Conservation (phyloP, 1,140 invertebrate genomes). For the Calycopis cecrops region DNA sequence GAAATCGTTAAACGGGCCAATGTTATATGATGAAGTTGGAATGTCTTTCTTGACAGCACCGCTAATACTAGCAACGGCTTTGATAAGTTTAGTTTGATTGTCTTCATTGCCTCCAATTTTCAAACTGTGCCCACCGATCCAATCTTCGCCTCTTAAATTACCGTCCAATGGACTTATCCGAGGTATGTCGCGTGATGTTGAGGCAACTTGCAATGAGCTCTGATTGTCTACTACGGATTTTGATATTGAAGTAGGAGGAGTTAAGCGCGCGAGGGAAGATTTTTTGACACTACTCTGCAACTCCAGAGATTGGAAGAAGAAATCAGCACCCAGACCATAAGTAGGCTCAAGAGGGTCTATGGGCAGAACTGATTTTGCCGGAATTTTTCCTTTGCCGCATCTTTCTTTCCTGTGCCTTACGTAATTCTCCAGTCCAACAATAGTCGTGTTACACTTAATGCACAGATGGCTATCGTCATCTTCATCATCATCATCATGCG, state of each 20-base stretch:
- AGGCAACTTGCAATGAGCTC: constrained; percentile 37
- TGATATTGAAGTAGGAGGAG: constrained; percentile 54
- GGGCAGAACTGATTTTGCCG: constrained; percentile 44
- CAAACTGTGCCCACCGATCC: constrained; percentile 77
- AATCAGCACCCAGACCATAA: constrained; percentile 82
- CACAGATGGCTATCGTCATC: constrained; percentile 90
- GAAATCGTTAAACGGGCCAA: constrained; percentile 66
- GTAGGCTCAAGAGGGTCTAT: constrained; percentile 59
- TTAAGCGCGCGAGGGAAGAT: constrained; percentile 56
- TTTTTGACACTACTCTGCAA: constrained; percentile 84
- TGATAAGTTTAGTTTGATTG: constrained; percentile 77
- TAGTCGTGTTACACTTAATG: constrained; percentile 88
- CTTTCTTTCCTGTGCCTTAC: constrained; percentile 85
- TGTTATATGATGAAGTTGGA: constrained; percentile 55
- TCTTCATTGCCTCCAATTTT: constrained; percentile 72
- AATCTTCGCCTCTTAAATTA: constrained; percentile 71
- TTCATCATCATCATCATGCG: constrained; percentile 81
- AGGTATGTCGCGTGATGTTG: constrained; percentile 49
- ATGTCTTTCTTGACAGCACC: constrained; percentile 72
- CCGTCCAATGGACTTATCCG: constrained; percentile 63
- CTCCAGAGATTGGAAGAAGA: constrained; percentile 90
- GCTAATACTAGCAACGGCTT: constrained; percentile 77
- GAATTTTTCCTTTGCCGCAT: constrained; percentile 69
- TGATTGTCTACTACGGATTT: constrained; percentile 65
- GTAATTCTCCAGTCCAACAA: constrained; percentile 88